Conservation (phyloP, 2,888 invertebrate genomes). For the Caenorhabditis sp. region DNA sequence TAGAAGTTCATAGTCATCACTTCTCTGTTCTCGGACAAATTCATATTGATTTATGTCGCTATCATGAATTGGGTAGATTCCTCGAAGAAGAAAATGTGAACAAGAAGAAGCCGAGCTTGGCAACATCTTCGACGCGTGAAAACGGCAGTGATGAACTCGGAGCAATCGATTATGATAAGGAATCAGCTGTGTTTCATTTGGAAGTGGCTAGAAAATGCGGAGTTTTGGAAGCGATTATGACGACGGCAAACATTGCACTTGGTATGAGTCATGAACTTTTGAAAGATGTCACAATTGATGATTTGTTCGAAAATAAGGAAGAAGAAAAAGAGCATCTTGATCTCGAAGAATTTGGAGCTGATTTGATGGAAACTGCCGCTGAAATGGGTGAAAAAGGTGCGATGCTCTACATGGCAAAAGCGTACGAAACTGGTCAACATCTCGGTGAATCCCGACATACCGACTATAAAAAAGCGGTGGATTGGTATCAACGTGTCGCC, state of each 20-base stretch:
- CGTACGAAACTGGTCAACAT: slow-evolving; percentile 73
- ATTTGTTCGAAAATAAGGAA: slow-evolving; percentile 19
- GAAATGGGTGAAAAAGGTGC: slow-evolving; percentile 74
- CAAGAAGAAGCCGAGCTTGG: slow-evolving; percentile 12
- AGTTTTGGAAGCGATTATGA: slow-evolving; percentile 74
- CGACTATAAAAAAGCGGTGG: slow-evolving; percentile 36
- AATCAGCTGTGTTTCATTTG: slow-evolving; percentile 75
- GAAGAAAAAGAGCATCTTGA: slow-evolving; percentile 64
- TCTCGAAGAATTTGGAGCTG: slow-evolving; percentile 52
- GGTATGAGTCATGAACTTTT: slow-evolving; percentile 74
- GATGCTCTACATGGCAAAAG: slow-evolving; percentile 74
- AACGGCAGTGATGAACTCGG: slow-evolving; percentile 39
- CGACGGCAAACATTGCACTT: slow-evolving; percentile 73
- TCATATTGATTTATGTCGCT: slow-evolving; percentile 75
- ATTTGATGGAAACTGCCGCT: slow-evolving; percentile 73
- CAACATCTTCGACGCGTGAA: not conserved
- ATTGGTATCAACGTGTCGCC: slow-evolving; percentile 45
- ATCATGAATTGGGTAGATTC: slow-evolving; percentile 75
- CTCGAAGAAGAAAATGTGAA: slow-evolving; percentile 45
- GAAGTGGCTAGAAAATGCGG: slow-evolving; percentile 74
- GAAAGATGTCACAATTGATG: slow-evolving; percentile 71
- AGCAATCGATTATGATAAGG: slow-evolving; percentile 71
- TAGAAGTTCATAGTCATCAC: slow-evolving; percentile 39
- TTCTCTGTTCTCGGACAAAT: slow-evolving; percentile 74
- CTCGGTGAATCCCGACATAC: slow-evolving; percentile 32